Evolutionary conservation across 2,113 vertebrate genomes (phyloP).

Genomic region (Asarcornis scutulata): DNA sequence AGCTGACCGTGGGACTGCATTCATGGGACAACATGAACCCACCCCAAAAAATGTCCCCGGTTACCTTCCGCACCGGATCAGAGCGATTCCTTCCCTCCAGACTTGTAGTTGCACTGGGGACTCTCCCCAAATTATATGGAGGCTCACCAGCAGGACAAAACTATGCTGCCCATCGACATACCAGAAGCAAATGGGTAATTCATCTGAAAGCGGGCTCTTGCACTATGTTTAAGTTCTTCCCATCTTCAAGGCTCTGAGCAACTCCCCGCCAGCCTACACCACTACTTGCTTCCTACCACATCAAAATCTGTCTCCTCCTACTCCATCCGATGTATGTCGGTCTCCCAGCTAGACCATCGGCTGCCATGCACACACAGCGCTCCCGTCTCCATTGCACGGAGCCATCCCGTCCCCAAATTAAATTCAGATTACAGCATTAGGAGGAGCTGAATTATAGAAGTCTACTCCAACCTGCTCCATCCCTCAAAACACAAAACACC

Average conservation of each 20-base stretch:
- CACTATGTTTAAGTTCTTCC: neutral
- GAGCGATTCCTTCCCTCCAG: neutral
- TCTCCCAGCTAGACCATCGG: neutral
- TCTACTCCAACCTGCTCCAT: neutral
- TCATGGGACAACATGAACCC: accelerated
- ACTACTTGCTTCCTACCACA: neutral
- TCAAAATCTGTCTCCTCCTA: neutral
- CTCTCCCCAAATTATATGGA: neutral
- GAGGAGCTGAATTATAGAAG: neutral
- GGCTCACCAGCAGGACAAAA: neutral
- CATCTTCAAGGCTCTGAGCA: neutral
- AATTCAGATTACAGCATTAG: neutral
- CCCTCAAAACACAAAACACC: neutral
- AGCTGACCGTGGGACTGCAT: accelerated
- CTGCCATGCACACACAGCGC: accelerated
- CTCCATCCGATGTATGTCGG: neutral
- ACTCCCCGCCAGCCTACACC: neutral
- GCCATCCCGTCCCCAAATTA: neutral
- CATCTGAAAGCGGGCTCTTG: no score
- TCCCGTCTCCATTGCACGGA: accelerated
- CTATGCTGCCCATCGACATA: neutral
- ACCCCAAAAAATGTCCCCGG: neutral
- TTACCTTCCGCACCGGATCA: neutral
- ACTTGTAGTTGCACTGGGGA: neutral
- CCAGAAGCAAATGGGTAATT: neutral